A percentile compares a stretch with the other conserved stretches of the same genome.
phyloP scores from a whole-genome alignment of 2,888 invertebrate species.

The Xestia ashworthii region DNA sequence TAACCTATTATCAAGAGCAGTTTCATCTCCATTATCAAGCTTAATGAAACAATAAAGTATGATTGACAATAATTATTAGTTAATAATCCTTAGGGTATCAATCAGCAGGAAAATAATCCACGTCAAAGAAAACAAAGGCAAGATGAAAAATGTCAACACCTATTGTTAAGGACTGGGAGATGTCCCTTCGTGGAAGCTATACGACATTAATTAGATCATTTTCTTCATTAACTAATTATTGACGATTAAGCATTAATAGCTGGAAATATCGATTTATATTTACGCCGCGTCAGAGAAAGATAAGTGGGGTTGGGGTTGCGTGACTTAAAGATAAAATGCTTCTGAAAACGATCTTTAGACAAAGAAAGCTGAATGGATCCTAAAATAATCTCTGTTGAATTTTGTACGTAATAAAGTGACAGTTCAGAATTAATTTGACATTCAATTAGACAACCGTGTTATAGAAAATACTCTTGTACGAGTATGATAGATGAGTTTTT shows the following conservation, averaged over 20 bases:
- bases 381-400: neutral
- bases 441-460: neutral
- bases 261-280: slow-evolving; percentile 45
- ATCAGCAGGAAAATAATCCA: slow-evolving; percentile 36
- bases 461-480: neutral
- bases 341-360: too few relatives aligned
- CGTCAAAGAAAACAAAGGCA: slow-evolving; percentile 38
- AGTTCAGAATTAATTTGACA: neutral
- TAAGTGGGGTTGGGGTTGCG: slow-evolving; percentile 23
- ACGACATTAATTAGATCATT: slow-evolving; percentile 52
- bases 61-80: slow-evolving; percentile 34
- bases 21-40: slow-evolving; percentile 20
- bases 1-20: slow-evolving; percentile 4
- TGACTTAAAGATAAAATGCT: neutral
- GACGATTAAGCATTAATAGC: slow-evolving; percentile 43
- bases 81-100: slow-evolving; percentile 43
- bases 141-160: slow-evolving; percentile 62
- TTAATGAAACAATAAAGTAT: slow-evolving; percentile 43
- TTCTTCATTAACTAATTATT: slow-evolving; percentile 46
- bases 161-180: slow-evolving; percentile 54
- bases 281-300: slow-evolving; percentile 20
- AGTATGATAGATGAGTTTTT: neutral
- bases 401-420: neutral
- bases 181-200: slow-evolving; percentile 54
- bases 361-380: neutral